Conservation (phyloP, 2,797 vertebrate species). For the Crocidura indochinensis region DNA sequence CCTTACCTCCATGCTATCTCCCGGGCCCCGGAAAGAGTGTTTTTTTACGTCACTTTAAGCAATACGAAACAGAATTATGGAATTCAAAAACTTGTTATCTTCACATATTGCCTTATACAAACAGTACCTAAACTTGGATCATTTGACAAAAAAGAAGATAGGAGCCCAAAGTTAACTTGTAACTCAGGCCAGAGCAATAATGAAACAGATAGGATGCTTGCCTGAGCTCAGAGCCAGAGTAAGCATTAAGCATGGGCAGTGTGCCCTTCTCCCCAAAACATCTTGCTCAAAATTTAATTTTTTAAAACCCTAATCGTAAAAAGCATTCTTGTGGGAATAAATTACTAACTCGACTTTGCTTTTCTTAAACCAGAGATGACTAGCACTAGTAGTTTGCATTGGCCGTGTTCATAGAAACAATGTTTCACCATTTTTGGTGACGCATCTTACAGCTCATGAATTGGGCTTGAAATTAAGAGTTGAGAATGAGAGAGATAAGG, state of each 20-base stretch:
- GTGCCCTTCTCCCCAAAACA: not conserved
- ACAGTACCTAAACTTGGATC: conserved; percentile 20
- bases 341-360: conserved; percentile 18
- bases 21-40: too few relatives aligned
- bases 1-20: too few relatives aligned
- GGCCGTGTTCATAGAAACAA: not conserved
- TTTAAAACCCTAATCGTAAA: conserved; percentile 2
- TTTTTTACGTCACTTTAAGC: conserved; percentile 46
- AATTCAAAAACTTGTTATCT: conserved; percentile 59
- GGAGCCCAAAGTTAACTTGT: conserved; percentile 3
- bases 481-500: not conserved
- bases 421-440: not conserved
- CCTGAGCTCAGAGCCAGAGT: too few relatives aligned
- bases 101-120: conserved; percentile 8
- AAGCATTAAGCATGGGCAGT: too few relatives aligned
- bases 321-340: conserved; percentile 39
- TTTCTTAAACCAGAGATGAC: conserved; percentile 27
- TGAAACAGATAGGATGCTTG: not conserved
- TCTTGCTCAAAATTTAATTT: conserved; percentile 56
- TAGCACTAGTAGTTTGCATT: conserved; percentile 7
- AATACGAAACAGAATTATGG: not conserved
- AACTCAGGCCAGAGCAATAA: not conserved
- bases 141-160: conserved; percentile 19
- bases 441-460: conserved; percentile 2
- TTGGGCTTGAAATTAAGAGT: conserved; percentile 44